Conservation (phyloP, 2,113 vertebrate genomes). For the Pao palembangensis region DNA sequence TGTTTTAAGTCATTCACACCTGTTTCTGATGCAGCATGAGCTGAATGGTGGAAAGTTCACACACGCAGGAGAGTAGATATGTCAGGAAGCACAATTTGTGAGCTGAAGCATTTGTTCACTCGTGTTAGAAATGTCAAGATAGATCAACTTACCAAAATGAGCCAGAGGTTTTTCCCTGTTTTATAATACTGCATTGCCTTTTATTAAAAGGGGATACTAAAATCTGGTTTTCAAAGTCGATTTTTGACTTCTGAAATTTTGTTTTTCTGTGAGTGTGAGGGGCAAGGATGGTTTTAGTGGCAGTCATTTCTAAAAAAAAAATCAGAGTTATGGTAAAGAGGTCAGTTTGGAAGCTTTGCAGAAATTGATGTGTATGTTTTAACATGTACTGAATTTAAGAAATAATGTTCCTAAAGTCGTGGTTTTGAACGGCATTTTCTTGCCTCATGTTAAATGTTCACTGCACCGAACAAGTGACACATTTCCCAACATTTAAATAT, state of each 20-base stretch:
- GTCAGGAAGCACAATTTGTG: conserved; percentile 12
- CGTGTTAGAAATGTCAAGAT: conserved; percentile 5
- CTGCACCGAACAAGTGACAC: conserved; percentile 53
- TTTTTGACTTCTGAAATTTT: too few species aligned
- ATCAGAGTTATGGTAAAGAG: not conserved
- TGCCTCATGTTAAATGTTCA: conserved; percentile 38
- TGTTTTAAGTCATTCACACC: too few species aligned
- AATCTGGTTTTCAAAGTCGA: too few species aligned
- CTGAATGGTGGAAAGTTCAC: too few species aligned
- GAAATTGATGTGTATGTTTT: conserved; percentile 20
- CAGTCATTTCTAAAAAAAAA: too few species aligned
- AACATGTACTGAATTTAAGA: conserved; percentile 23
- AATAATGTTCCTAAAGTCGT: conserved; percentile 1
- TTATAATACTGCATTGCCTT: conserved; percentile 2
- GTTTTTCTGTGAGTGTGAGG: too few species aligned
- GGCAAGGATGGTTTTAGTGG: too few species aligned
- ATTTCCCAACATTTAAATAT: conserved; percentile 82
- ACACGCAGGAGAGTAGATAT: too few species aligned
- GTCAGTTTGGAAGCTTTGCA: conserved; percentile 16
- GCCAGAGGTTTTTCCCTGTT: conserved; percentile 14
- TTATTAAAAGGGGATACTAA: too few species aligned
- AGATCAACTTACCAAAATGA: conserved; percentile 22
- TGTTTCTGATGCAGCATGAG: too few species aligned
- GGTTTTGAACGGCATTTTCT: conserved; percentile 45
- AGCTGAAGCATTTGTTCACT: conserved; percentile 3